Evolutionary conservation across 2,888 invertebrate genomes (phyloP).

Genomic region (Lepidonotus clava): DNA sequence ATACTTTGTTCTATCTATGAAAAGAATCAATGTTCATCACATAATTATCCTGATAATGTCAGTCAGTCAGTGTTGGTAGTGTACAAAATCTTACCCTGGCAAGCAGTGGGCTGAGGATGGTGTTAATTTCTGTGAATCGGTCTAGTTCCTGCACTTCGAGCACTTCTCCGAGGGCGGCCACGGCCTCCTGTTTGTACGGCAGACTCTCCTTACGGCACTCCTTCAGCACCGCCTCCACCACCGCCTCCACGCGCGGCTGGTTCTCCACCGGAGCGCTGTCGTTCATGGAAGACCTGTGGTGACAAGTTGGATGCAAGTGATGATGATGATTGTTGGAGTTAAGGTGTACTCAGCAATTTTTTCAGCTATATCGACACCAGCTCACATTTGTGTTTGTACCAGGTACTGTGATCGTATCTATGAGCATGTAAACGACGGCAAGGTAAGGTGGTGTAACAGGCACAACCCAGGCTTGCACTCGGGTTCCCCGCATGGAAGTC

Average conservation of each 20-base stretch:
- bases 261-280: background rate
- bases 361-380: too few species aligned
- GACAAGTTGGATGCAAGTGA: background rate
- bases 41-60: too few species aligned
- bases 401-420: too few species aligned
- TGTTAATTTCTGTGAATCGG: constrained; percentile 89
- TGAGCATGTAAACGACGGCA: too few species aligned
- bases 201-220: constrained; percentile 91
- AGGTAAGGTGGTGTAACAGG: too few species aligned
- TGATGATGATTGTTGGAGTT: background rate
- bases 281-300: background rate
- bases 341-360: too few species aligned
- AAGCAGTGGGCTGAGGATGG: constrained; percentile 85
- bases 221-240: constrained; percentile 85
- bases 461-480: too few species aligned
- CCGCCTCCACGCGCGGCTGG: background rate
- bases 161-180: constrained; percentile 88
- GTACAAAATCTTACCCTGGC: constrained; percentile 83
- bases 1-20: too few species aligned
- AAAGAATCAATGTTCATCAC: too few species aligned
- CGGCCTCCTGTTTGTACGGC: constrained; percentile 87
- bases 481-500: too few species aligned
- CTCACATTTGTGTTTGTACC: too few species aligned
- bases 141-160: constrained; percentile 87
- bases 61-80: too few species aligned